These are phyloP conservation scores for Luscinia luscinia DNA, from an alignment of 2,797 vertebrate genomes.

Conservation along the genomic window DNA sequence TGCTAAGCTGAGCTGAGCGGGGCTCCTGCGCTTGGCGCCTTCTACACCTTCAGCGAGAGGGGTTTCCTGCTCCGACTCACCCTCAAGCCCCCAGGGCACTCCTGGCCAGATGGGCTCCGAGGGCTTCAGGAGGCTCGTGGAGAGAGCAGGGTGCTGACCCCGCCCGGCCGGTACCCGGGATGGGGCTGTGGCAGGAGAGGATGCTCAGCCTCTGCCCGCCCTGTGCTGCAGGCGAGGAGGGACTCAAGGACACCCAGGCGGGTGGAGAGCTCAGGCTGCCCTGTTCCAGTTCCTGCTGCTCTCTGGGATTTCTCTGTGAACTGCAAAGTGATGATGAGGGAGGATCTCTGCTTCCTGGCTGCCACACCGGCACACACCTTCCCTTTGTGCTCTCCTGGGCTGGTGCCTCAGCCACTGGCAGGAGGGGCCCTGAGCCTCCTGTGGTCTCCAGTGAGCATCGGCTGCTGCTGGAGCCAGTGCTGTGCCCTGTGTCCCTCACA, in stretches of 20 bases:
- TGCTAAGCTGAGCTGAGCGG: neutral
- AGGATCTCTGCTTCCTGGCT: neutral
- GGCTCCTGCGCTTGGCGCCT: neutral
- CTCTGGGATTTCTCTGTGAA: neutral
- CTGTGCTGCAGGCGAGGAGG: neutral
- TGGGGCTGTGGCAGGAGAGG: neutral
- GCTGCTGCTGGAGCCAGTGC: neutral
- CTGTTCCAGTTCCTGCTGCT: constrained; percentile 30
- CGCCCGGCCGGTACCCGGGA: rapidly evolving
- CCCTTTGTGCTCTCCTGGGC: neutral
- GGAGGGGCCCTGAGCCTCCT: rapidly evolving
- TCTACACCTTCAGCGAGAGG: neutral
- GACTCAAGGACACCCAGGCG: constrained; percentile 14
- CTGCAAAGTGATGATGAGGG: neutral
- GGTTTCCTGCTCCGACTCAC: neutral
- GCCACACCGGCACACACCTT: neutral
- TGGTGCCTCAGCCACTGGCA: rapidly evolving
- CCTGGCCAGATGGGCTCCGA: neutral
- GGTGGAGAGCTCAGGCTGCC: neutral
- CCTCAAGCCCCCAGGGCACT: neutral
- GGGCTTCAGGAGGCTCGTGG: neutral
- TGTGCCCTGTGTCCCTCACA: neutral
- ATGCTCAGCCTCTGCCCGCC: neutral
- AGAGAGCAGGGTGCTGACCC: neutral
- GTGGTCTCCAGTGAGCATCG: rapidly evolving